Evolutionary conservation across 2,113 vertebrate genomes (phyloP), one percentile per base, ranked within the genome.

Genomic region (Tragulus kanchil): DNA sequence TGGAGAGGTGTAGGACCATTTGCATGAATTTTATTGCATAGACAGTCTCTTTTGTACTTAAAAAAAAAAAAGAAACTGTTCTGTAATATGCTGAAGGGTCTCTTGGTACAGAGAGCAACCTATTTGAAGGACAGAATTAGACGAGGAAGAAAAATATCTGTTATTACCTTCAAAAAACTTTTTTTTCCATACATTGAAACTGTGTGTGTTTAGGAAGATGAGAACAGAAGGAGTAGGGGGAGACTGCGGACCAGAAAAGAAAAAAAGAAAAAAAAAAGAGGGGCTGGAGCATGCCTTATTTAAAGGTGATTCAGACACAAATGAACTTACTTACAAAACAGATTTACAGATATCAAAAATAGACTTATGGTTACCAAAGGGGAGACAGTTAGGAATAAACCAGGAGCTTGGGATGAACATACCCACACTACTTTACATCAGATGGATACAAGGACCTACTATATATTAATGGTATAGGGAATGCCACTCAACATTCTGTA

Each of bases 271-370:
- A 58, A 58, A 16, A 59, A 8, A 59, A 78, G 48, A 52, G 25
- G 56, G 21, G 0, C 42, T 26, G 2, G 16, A 56, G 13, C 83
- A 93, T 89, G 85, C 81, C n/a, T 52, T 94, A 48, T 79, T 94
- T 92, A 85, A 94, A 95, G 75, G 42, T 83, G 77, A 93, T 17
- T 73, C 26, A 54, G 89, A 85, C 65, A 31, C 50, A 78, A 78
- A 54, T 78, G 50, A n/a, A 78, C 1, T 31, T n/a, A 19, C 31
- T 54, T 54, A 78, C 50, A 54, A 54, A 54, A n/a, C 50, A 54
- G 75, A 61, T 8, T 10, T 25, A 61, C 59, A 61, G 59, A 61
- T 61, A 59, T 59, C 21, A 19, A 59, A 59, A 61, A 61, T 21
- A 61, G 19, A 31, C 26, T 78, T 11, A 6, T 52, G 75, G 9